These are phyloP conservation scores for Germaria angustata DNA, from an alignment of 2,888 invertebrate genomes.

Conservation along the genomic window DNA sequence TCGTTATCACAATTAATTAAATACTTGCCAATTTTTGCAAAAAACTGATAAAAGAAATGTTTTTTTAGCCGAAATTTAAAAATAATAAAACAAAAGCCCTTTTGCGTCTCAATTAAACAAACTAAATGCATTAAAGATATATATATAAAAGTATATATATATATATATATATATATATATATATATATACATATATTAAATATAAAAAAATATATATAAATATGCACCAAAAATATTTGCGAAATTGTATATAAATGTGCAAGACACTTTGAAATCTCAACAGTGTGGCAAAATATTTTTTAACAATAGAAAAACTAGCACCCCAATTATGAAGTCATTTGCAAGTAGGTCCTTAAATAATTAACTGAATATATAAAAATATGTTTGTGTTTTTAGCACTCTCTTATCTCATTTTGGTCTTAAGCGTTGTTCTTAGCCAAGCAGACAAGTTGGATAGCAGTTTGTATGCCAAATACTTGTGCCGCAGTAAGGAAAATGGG, in stretches of 20 bases:
- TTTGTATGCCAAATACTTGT: slow-evolving; percentile 73
- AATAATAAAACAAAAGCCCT: no score
- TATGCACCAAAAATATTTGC: not conserved
- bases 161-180: not conserved
- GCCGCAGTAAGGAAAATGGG: slow-evolving; percentile 73
- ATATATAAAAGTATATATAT: not conserved
- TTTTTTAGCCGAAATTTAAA: no score
- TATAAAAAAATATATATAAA: not conserved
- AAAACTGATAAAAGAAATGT: no score
- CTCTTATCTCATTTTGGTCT: slow-evolving; percentile 51
- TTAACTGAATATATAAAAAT: no score
- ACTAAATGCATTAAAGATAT: no score
- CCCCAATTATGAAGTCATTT: no score
- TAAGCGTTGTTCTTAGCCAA: slow-evolving; percentile 56
- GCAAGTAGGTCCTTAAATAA: no score
- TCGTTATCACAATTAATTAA: no score
- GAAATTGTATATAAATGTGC: not conserved
- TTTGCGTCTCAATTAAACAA: no score
- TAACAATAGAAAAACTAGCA: not conserved
- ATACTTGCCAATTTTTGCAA: no score
- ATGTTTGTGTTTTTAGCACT: slow-evolving; percentile 51
- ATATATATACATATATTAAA: not conserved
- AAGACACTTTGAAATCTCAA: not conserved
- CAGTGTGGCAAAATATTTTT: not conserved
- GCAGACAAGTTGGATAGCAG: slow-evolving; percentile 72